Conservation (phyloP, 2,888 invertebrate genomes). For the Cryptosula pallasiana region DNA sequence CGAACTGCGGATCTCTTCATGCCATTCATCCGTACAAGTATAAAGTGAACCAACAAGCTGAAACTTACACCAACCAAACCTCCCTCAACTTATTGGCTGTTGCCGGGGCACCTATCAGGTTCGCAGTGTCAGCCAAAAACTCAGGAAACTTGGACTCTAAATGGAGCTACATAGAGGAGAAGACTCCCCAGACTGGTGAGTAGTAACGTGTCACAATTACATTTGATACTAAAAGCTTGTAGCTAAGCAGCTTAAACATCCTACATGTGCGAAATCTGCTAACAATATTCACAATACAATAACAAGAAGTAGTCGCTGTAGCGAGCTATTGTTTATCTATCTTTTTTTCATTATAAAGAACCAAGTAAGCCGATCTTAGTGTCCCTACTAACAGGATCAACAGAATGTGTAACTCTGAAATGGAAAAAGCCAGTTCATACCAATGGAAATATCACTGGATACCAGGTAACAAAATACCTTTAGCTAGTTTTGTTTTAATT, state of each 20-base stretch:
- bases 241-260: too few species aligned
- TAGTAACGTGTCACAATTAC: too few species aligned
- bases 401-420: background rate
- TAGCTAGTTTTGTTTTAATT: too few species aligned
- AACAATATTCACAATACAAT: too few species aligned
- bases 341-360: too few species aligned
- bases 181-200: background rate
- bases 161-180: background rate
- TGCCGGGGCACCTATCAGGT: background rate
- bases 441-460: background rate
- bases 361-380: background rate
- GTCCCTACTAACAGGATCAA: background rate
- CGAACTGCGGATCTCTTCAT: background rate
- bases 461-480: too few species aligned
- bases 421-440: background rate
- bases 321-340: too few species aligned
- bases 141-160: background rate
- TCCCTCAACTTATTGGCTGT: background rate
- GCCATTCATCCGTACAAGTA: background rate
- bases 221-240: too few species aligned
- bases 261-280: too few species aligned
- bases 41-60: background rate
- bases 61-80: background rate
- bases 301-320: too few species aligned
- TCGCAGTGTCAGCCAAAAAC: background rate